Evolutionary conservation across 2,113 vertebrate genomes (phyloP).

Genomic region (Origma solitaria): DNA sequence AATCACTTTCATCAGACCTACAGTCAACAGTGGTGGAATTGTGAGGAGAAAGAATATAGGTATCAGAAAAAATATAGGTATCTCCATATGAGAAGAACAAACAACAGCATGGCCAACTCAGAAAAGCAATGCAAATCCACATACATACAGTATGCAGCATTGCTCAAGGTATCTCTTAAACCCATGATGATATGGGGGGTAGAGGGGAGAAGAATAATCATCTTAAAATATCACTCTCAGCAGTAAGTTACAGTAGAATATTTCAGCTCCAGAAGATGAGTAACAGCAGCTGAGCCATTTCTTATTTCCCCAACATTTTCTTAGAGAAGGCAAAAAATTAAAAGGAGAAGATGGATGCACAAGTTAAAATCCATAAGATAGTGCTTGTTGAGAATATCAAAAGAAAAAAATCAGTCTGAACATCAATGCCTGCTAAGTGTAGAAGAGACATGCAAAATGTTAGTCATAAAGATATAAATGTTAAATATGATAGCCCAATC

Average conservation of each 20-base stretch:
- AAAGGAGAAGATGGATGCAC: not conserved
- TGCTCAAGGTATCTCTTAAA: not conserved
- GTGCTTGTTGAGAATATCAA: not conserved
- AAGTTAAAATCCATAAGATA: not conserved
- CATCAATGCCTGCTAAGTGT: not conserved
- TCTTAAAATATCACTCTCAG: not conserved
- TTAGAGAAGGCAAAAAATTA: not conserved
- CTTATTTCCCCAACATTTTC: not conserved
- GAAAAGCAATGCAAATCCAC: conserved; percentile 46
- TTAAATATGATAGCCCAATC: not conserved
- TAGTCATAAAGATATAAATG: not conserved
- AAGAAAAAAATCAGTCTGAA: not conserved
- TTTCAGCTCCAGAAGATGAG: not conserved
- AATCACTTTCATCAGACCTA: conserved; percentile 87
- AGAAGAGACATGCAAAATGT: not conserved
- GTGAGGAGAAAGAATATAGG: conserved; percentile 75
- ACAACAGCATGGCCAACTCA: conserved; percentile 37
- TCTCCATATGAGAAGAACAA: conserved; percentile 50
- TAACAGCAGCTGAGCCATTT: not conserved
- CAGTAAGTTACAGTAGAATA: not conserved
- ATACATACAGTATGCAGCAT: not conserved
- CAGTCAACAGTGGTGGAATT: conserved; percentile 75
- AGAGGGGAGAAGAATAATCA: not conserved
- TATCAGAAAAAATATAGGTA: conserved; percentile 71
- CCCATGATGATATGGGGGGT: not conserved